Conservation (phyloP, 2,797 vertebrate genomes). For the Spinibarbus caldwelli region DNA sequence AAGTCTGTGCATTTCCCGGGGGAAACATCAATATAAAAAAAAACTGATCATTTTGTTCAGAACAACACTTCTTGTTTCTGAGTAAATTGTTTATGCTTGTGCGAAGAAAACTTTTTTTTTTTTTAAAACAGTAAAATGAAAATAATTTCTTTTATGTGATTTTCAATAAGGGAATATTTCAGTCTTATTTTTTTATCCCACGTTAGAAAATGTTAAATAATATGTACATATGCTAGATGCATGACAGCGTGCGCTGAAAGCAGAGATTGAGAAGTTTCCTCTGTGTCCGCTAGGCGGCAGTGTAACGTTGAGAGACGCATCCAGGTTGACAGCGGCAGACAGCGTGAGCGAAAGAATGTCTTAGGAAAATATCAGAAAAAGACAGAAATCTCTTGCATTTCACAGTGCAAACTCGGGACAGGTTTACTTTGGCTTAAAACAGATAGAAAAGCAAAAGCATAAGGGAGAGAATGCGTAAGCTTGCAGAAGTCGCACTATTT, state of each 20-base stretch:
- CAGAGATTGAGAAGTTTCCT: not conserved
- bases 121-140: not conserved
- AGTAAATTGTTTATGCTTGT: not conserved
- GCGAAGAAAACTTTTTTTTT: not conserved
- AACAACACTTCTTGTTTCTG: not conserved
- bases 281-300: slow-evolving; percentile 65
- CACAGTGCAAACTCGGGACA: slow-evolving; percentile 37
- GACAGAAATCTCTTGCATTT: slow-evolving; percentile 42
- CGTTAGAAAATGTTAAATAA: not conserved
- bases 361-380: slow-evolving; percentile 44
- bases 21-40: not conserved
- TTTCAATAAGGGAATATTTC: not conserved
- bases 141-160: not conserved
- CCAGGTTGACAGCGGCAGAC: slow-evolving; percentile 51
- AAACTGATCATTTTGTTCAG: not conserved
- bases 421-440: slow-evolving; percentile 47
- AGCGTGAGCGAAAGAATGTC: slow-evolving; percentile 50
- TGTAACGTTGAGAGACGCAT: no score
- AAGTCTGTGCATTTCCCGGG: not conserved
- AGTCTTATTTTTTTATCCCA: not conserved
- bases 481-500: not conserved
- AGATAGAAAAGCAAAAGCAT: slow-evolving; percentile 22
- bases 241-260: not conserved
- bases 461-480: slow-evolving; percentile 25
- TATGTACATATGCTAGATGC: not conserved